phyloP scores from a whole-genome alignment of 1,140 invertebrate species.

The Zophobas atratus region DNA sequence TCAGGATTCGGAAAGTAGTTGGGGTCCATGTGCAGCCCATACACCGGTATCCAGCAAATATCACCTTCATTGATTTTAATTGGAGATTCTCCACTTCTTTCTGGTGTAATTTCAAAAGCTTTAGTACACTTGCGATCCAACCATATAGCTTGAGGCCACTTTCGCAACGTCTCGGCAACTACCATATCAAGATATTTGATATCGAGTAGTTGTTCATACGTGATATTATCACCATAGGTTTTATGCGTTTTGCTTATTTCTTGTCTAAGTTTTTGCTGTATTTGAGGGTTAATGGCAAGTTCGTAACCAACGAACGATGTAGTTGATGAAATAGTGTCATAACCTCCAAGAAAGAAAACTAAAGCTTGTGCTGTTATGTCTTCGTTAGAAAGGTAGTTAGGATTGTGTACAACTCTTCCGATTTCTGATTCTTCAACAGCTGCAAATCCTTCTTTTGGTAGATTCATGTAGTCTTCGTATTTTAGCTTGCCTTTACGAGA shows the following conservation, averaged over 20 bases:
- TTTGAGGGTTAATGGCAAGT: constrained; percentile 71
- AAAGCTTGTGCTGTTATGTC: constrained; percentile 66
- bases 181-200: constrained; percentile 57
- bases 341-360: constrained; percentile 68
- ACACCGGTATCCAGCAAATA: constrained; percentile 41
- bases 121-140: constrained; percentile 21
- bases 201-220: constrained; percentile 47
- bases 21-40: constrained; percentile 63
- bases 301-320: constrained; percentile 65
- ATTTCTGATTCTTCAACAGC: constrained; percentile 53
- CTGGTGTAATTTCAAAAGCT: neutral
- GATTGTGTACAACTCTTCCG: constrained; percentile 17
- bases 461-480: constrained; percentile 44
- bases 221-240: constrained; percentile 29
- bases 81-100: constrained; percentile 27
- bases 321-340: constrained; percentile 63
- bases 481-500: constrained; percentile 61
- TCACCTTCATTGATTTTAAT: constrained; percentile 32
- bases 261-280: constrained; percentile 66
- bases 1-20: constrained; percentile 73
- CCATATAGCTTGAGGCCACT: constrained; percentile 23
- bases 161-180: constrained; percentile 32
- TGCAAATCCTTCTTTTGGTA: constrained; percentile 50
- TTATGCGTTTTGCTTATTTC: constrained; percentile 58
- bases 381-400: constrained; percentile 49